Percentiles rank a stretch among this genome's conserved stretches.
Evolutionary conservation across 2,113 vertebrate species (phyloP).

Genomic region (Strix uralensis): DNA sequence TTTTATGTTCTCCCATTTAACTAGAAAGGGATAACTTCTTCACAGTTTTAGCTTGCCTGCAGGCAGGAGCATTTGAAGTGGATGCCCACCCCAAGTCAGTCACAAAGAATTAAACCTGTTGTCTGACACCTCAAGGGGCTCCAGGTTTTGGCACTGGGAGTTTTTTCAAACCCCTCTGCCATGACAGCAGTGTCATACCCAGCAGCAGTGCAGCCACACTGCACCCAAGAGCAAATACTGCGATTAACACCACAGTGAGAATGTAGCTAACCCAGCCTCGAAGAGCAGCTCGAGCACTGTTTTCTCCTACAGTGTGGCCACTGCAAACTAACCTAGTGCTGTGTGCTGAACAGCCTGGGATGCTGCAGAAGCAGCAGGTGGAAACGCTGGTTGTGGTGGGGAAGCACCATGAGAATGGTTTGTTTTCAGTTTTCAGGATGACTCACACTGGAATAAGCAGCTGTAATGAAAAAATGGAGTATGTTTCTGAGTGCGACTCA

Average conservation of each 20-base stretch:
- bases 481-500: background rate
- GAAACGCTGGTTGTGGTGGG: background rate
- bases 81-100: background rate
- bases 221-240: accelerated
- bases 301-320: too few relatives aligned
- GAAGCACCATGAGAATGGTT: background rate
- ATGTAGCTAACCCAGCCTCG: background rate
- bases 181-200: background rate
- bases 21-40: background rate
- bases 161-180: background rate
- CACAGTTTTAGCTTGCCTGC: background rate
- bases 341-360: background rate
- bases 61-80: background rate
- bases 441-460: background rate
- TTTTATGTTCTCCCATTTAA: background rate
- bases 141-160: background rate
- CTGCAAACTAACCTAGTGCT: accelerated
- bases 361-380: background rate
- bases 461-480: background rate
- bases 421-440: background rate
- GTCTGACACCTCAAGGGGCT: background rate
- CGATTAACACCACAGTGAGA: accelerated
- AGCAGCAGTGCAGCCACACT: too few relatives aligned
- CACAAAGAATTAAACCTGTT: background rate
- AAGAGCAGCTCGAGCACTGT: accelerated